These are phyloP conservation scores for Copsychus sechellarum DNA, from an alignment of 2,113 vertebrate species.

Conservation along the genomic window DNA sequence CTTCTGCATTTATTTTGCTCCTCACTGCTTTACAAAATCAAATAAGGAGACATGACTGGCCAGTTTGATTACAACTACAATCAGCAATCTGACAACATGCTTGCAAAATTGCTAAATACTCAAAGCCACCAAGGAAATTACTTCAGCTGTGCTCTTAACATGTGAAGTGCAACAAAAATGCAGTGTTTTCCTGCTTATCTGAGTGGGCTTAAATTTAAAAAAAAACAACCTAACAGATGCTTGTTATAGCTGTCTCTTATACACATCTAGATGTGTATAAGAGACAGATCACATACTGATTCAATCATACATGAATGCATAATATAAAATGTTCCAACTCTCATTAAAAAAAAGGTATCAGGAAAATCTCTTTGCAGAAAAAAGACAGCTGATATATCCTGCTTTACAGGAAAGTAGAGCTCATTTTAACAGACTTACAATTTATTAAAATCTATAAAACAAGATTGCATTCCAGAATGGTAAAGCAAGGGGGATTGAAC, in stretches of 20 bases:
- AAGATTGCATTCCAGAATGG: neutral
- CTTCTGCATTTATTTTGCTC: neutral
- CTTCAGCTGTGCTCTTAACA: neutral
- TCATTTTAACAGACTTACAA: neutral
- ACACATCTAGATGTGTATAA: no score
- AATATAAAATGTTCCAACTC: neutral
- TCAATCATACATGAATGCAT: neutral
- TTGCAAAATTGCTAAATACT: neutral
- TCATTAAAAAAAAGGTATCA: neutral
- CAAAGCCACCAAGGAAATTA: neutral
- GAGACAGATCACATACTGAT: neutral
- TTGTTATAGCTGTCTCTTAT: neutral
- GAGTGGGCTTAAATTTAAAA: neutral
- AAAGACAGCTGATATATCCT: no score
- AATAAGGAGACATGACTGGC: neutral
- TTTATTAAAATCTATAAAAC: neutral
- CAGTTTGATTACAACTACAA: neutral
- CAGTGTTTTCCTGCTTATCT: neutral
- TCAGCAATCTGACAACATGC: neutral
- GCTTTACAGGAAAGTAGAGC: neutral
- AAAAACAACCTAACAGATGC: neutral
- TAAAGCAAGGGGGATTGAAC: neutral
- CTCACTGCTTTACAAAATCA: neutral
- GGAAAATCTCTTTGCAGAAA: neutral
- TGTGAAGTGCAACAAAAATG: neutral